Conservation (phyloP, 2,113 vertebrate species). For the Rostratula benghalensis region DNA sequence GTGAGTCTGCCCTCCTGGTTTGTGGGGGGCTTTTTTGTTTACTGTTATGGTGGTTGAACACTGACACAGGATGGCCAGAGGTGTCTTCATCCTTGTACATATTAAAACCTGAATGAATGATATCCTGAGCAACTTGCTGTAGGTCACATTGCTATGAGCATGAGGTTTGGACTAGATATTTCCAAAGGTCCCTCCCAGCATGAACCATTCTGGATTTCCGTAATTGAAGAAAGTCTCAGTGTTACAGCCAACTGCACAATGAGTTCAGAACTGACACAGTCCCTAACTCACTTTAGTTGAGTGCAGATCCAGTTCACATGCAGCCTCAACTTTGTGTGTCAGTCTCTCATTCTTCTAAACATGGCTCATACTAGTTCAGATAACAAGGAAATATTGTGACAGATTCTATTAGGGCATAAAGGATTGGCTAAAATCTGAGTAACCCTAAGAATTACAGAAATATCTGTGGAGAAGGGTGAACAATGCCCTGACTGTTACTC, state of each 20-base stretch:
- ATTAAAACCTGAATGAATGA: fast-evolving
- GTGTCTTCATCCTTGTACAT: neutral
- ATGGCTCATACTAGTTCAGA: neutral
- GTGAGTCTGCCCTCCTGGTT: neutral
- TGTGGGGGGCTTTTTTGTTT: neutral
- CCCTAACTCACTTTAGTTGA: neutral
- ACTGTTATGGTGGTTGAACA: neutral
- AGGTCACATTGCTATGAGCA: neutral
- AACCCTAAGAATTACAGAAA: neutral
- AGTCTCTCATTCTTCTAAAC: neutral
- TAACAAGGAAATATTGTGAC: neutral
- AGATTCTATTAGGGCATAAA: neutral
- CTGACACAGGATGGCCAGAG: neutral
- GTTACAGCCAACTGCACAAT: neutral
- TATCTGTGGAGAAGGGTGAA: neutral
- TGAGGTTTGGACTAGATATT: neutral
- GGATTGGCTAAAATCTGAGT: neutral
- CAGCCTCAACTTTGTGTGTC: neutral
- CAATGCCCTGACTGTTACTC: neutral
- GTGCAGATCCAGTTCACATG: neutral
- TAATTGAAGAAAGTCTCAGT: neutral
- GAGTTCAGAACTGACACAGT: neutral
- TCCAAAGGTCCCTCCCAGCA: neutral
- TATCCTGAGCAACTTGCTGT: neutral
- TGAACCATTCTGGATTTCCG: neutral